Percentiles rank a stretch among this genome's conserved stretches.
These are phyloP conservation scores for Rhegmatorhina hoffmannsi DNA, from an alignment of 2,113 vertebrate species.

Conservation along the genomic window DNA sequence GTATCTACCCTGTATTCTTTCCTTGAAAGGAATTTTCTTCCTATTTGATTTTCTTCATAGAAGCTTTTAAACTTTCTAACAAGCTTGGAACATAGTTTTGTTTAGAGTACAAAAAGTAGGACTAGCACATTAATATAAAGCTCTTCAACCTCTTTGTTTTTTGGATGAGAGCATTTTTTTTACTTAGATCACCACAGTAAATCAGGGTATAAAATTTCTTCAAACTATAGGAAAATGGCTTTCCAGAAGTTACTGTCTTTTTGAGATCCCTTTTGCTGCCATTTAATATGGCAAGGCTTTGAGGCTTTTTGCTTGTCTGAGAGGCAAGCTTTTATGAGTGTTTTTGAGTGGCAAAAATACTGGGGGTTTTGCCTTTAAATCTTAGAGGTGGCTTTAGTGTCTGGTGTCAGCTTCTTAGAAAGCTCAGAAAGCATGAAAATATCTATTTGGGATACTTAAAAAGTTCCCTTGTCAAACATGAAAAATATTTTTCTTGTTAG, in stretches of 20 bases:
- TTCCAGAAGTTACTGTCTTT: not conserved
- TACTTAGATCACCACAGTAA: not conserved
- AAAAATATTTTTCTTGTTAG: not conserved
- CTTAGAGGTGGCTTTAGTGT: not conserved
- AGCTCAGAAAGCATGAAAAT: not conserved
- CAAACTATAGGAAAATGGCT: not conserved
- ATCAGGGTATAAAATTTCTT: not conserved
- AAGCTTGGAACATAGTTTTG: not conserved
- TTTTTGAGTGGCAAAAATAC: not conserved
- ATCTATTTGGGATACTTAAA: not conserved
- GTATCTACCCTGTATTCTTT: not conserved
- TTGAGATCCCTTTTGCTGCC: not conserved
- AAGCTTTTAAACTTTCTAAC: not conserved
- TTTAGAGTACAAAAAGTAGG: not conserved
- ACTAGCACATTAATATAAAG: not conserved
- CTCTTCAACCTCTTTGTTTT: not conserved
- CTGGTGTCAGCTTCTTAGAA: not conserved
- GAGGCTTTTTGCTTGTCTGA: not conserved
- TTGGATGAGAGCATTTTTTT: not conserved
- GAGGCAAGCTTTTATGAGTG: not conserved
- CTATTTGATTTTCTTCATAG: not conserved
- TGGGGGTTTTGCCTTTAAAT: not conserved
- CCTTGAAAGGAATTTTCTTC: not conserved
- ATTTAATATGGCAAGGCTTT: not conserved
- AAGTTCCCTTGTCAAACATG: not conserved